These are phyloP conservation scores for Macrosoma leucophasiata DNA, from an alignment of 2,888 invertebrate genomes.

Conservation along the genomic window DNA sequence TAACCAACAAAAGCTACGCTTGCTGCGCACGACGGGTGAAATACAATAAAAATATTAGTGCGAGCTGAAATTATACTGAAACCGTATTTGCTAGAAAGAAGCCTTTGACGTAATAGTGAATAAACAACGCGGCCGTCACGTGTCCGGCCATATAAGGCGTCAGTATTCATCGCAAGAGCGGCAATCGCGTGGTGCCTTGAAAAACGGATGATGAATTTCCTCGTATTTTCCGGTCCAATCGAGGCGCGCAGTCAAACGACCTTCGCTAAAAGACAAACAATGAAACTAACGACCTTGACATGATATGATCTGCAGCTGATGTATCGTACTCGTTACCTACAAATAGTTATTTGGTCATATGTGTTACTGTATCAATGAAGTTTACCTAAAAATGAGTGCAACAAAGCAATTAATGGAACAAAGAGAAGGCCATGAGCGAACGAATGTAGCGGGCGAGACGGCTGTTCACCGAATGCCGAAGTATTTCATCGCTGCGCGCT, in stretches of 20 bases:
- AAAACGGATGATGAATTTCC: slow-evolving; percentile 69
- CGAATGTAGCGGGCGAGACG: slow-evolving; percentile 69
- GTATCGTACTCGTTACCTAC: slow-evolving; percentile 62
- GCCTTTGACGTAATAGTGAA: slow-evolving; percentile 37
- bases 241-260: slow-evolving; percentile 54
- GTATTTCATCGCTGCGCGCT: slow-evolving; percentile 66
- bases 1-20: slow-evolving; percentile 67
- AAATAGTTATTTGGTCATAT: slow-evolving; percentile 54
- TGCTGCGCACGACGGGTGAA: slow-evolving; percentile 48
- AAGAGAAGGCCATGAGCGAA: slow-evolving; percentile 46
- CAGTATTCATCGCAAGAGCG: too few relatives aligned
- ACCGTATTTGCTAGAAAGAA: slow-evolving; percentile 26
- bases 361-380: slow-evolving; percentile 59
- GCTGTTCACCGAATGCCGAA: slow-evolving; percentile 74
- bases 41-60: slow-evolving; percentile 56
- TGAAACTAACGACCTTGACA: slow-evolving; percentile 71
- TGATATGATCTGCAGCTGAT: slow-evolving; percentile 53
- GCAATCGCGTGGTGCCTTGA: slow-evolving; percentile 60
- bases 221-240: slow-evolving; percentile 67
- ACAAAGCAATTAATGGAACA: slow-evolving; percentile 41
- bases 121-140: slow-evolving; percentile 8
- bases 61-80: too few relatives aligned
- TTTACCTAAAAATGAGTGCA: slow-evolving; percentile 46
- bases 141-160: too few relatives aligned
- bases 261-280: slow-evolving; percentile 70